These are phyloP conservation scores for Cactoblastis cactorum DNA, from an alignment of 2,888 invertebrate species.

Conservation along the genomic window DNA sequence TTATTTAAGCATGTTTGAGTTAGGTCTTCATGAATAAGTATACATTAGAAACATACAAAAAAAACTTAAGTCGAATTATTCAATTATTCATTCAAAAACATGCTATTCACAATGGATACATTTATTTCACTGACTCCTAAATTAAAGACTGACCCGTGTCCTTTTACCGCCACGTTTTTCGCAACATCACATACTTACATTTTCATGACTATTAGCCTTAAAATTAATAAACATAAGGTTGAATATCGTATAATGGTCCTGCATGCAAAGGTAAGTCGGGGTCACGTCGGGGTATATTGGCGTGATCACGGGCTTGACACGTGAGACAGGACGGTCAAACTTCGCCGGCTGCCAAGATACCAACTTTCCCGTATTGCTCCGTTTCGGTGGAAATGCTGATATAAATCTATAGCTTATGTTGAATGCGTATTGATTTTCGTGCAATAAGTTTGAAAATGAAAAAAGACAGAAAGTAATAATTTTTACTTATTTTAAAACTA, in stretches of 20 bases:
- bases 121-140: conserved; percentile 3
- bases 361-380: conserved; percentile 3
- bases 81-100: background rate
- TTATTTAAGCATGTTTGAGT: no score
- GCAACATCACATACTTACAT: background rate
- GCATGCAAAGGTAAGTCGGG: background rate
- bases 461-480: no score
- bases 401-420: conserved; percentile 9
- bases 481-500: no score
- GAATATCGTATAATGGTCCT: background rate
- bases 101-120: background rate
- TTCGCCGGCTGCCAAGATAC: conserved; percentile 44
- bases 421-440: background rate
- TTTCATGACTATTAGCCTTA: background rate
- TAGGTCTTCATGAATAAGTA: no score
- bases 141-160: conserved; percentile 10
- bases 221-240: background rate
- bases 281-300: conserved; percentile 44
- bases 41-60: no score
- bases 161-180: conserved; percentile 8
- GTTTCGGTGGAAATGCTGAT: conserved; percentile 9
- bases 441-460: no score
- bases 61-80: background rate
- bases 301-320: conserved; percentile 67
- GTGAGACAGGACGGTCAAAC: conserved; percentile 48